Conservation (phyloP, 2,888 invertebrate genomes). For the Ommatoiulus sabulosus region DNA sequence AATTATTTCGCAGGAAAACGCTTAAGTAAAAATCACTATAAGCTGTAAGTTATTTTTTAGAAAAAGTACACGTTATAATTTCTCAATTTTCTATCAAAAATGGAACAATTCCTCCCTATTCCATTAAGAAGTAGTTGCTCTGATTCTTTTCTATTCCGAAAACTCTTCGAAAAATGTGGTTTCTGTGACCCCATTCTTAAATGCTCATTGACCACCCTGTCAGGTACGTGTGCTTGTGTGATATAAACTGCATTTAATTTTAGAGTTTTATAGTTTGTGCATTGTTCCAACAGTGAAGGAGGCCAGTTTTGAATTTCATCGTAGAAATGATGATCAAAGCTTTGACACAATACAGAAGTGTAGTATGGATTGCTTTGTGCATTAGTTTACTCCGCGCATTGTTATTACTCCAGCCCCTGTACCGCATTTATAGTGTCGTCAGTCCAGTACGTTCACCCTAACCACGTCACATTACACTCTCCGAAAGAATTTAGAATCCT, state of each 20-base stretch:
- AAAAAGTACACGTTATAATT: no score
- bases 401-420: not conserved
- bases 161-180: not conserved
- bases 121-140: no score
- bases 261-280: not conserved
- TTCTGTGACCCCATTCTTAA: not conserved
- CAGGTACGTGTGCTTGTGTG: not conserved
- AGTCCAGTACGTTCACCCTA: not conserved
- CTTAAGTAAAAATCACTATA: no score
- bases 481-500: not conserved
- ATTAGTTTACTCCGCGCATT: not conserved
- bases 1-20: no score
- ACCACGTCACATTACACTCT: not conserved
- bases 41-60: no score
- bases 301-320: not conserved
- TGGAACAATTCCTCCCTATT: no score
- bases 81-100: no score
- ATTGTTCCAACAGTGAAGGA: not conserved
- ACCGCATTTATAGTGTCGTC: slow-evolving; percentile 5
- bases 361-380: not conserved
- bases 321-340: not conserved
- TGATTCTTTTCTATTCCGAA: no score
- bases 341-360: not conserved
- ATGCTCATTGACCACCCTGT: not conserved
- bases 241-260: not conserved